These are phyloP conservation scores for Gandaritis pyraliata DNA, from an alignment of 2,888 invertebrate genomes.

Conservation along the genomic window DNA sequence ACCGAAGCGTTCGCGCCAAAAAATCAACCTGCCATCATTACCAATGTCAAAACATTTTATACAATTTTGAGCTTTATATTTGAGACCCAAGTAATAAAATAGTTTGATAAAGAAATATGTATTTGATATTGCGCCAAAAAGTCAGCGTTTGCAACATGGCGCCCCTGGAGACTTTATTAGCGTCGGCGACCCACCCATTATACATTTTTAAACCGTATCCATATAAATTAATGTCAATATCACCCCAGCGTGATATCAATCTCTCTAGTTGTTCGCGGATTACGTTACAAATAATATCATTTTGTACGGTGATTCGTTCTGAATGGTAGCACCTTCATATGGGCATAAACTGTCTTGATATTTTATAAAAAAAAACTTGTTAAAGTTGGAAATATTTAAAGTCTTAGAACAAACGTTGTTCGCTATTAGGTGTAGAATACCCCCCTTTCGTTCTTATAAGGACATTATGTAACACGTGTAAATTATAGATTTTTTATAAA, in stretches of 20 bases:
- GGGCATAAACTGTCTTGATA: constrained; percentile 50
- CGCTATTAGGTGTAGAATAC: too few species aligned
- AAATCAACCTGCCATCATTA: constrained; percentile 34
- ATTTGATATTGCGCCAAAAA: constrained; percentile 62
- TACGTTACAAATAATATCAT: constrained; percentile 84
- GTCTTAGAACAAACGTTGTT: too few species aligned
- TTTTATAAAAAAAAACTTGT: constrained; percentile 16
- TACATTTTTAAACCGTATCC: constrained; percentile 84
- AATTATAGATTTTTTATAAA: too few species aligned
- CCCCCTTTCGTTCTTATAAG: too few species aligned
- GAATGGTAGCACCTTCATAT: constrained; percentile 73
- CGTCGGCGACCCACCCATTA: constrained; percentile 75
- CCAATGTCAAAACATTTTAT: constrained; percentile 35
- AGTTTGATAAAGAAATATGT: constrained; percentile 42
- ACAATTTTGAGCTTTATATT: constrained; percentile 35
- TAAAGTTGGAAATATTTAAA: too few species aligned
- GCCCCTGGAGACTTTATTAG: constrained; percentile 78
- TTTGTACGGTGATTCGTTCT: constrained; percentile 83
- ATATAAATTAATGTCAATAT: constrained; percentile 84
- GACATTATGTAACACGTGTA: too few species aligned
- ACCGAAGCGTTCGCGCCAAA: constrained; percentile 39
- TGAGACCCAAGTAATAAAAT: constrained; percentile 32
- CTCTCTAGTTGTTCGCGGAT: constrained; percentile 83
- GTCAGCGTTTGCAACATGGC: constrained; percentile 54
- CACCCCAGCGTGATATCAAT: constrained; percentile 83